A percentile compares a stretch with the other conserved stretches of the same genome.
These are phyloP conservation scores for Hyposoter didymator DNA, from an alignment of 2,888 invertebrate species.

Conservation along the genomic window DNA sequence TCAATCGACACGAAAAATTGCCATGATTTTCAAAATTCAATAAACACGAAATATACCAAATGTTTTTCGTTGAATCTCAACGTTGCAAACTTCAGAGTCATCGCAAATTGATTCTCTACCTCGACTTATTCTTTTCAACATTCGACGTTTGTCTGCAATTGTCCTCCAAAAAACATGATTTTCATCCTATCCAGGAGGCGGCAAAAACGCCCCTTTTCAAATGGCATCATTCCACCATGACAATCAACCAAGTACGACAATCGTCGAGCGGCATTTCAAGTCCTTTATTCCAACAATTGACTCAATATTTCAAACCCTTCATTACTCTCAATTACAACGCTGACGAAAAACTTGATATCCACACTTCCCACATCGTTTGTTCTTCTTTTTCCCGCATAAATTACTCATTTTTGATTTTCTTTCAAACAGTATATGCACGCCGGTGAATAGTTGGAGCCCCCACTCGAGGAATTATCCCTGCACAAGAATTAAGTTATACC, in stretches of 20 bases:
- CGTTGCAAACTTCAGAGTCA: too few species aligned
- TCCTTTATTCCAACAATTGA: background rate
- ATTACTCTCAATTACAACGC: background rate
- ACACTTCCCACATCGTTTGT: background rate
- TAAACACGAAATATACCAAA: too few species aligned
- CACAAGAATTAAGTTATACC: conserved; percentile 28
- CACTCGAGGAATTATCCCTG: background rate
- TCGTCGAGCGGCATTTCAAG: background rate
- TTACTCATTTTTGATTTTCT: conserved; percentile 6
- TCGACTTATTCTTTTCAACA: background rate
- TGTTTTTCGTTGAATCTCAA: too few species aligned
- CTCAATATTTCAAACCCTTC: too few species aligned
- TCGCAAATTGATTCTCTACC: background rate
- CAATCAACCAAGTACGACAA: background rate
- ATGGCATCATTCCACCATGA: background rate
- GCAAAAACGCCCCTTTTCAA: background rate
- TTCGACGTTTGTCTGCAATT: background rate
- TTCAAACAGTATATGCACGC: conserved; percentile 22
- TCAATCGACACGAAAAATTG: too few species aligned
- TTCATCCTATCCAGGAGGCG: background rate
- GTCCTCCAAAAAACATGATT: background rate
- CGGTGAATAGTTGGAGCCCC: conserved; percentile 11
- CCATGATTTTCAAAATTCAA: too few species aligned
- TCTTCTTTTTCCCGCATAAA: background rate
- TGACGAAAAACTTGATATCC: background rate